Base-by-base conservation (phyloP, 2,888 invertebrate genomes). In the Plebejus argus region DNA sequence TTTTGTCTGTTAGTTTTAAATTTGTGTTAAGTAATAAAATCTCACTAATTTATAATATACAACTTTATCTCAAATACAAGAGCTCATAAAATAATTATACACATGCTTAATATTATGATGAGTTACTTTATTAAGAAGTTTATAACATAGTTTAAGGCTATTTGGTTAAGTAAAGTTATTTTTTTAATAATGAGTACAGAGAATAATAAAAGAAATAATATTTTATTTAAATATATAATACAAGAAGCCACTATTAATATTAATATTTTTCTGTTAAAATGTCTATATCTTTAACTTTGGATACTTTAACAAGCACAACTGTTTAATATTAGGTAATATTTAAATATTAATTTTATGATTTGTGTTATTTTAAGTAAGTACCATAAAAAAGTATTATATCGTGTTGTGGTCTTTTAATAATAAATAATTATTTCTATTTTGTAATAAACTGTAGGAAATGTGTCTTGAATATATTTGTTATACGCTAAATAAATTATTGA, bases 61-160 rank as follows among this genome's bases (percentile, higher is more conserved):
- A 15, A 66, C 28, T 66, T 28, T 66, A 28, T 66, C 28, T 23
- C 20, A 12, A 23, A 23, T 61, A 20, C 23, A 23, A 12, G 12
- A 23, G 20, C 3, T 61, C 23, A n/a, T 61, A 61, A 20, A 61
- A 10, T n/a, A 10, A 61, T 58, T 20, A 7, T 18, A 8, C 23
- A 61, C 8, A 23, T 20, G 23, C 61, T 23, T 61, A 61, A 61
- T 61, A 61, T 61, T 61, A n/a, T 58, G 20, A 61, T 23, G 61
- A 61, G 20, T 61, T 61, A 20, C 56, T 56, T 2, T 6, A 3
- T 61, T 10, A 61, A 35, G 70, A 35, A 18, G 70, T 70, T n/a
- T 70, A 70, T 61, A 70, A 18, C 18, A 35, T 70, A 70, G 70
- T 35, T 70, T 70, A 70, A 70, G 33, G 15, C 18, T 70, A 70